These are phyloP conservation scores for Araneus ventricosus DNA, from an alignment of 1,140 invertebrate genomes.

Conservation along the genomic window DNA sequence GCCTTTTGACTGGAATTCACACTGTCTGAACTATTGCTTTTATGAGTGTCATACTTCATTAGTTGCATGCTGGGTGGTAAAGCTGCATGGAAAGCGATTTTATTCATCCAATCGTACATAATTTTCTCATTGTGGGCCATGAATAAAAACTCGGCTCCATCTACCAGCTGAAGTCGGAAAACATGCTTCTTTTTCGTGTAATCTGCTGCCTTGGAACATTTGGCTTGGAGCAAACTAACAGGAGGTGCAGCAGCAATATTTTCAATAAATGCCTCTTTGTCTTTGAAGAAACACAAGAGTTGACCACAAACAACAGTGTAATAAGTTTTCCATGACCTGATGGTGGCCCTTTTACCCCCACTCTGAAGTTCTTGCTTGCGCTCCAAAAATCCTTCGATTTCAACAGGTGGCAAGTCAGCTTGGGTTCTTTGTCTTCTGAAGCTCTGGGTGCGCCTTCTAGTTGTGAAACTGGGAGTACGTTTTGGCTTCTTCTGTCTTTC, in stretches of 20 bases:
- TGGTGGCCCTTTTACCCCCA: conserved; percentile 95
- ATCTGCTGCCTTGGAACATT: conserved; percentile 91
- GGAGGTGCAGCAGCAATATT: conserved; percentile 93
- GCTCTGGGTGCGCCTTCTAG: conserved; percentile 90
- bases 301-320: conserved; percentile 98
- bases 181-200: conserved; percentile 98
- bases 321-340: conserved; percentile 96
- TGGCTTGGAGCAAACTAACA: conserved; percentile 92
- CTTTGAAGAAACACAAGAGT: conserved; percentile 98
- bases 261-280: conserved; percentile 92
- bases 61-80: conserved; percentile 93
- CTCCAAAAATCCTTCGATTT: conserved; percentile 94
- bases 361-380: conserved; percentile 96
- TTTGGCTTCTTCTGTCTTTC: conserved; percentile 84
- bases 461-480: conserved; percentile 96
- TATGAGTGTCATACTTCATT: conserved; percentile 84
- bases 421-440: conserved; percentile 84
- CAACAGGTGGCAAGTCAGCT: conserved; percentile 90
- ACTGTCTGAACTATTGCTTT: conserved; percentile 72
- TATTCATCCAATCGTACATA: conserved; percentile 96
- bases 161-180: conserved; percentile 91
- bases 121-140: conserved; percentile 86
- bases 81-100: conserved; percentile 95
- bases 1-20: conserved; percentile 65
- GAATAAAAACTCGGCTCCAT: conserved; percentile 96